Conservation (phyloP, 2,888 invertebrate genomes). For the Taphrorychus bicolor region DNA sequence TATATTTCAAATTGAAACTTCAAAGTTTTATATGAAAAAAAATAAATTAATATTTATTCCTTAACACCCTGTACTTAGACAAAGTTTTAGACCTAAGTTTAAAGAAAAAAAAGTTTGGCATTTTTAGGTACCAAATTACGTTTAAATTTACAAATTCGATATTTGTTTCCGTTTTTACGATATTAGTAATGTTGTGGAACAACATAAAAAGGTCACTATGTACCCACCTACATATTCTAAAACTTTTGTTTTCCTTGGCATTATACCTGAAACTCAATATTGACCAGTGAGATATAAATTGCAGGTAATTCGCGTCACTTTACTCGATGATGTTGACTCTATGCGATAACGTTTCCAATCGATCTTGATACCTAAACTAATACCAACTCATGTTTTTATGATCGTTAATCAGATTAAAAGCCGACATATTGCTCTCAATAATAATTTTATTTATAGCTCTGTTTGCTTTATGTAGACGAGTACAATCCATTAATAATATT, state of each 20-base stretch:
- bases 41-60: too few relatives aligned
- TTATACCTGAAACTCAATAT: neutral
- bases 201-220: too few relatives aligned
- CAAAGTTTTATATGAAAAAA: too few relatives aligned
- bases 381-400: neutral
- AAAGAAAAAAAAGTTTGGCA: too few relatives aligned
- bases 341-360: neutral
- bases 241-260: neutral
- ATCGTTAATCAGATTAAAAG: neutral
- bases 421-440: neutral
- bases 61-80: too few relatives aligned
- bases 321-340: neutral
- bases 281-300: neutral
- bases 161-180: too few relatives aligned
- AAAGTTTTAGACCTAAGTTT: too few relatives aligned
- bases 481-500: too few relatives aligned
- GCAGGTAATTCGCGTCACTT: neutral
- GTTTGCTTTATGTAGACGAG: neutral
- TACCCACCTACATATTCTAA: neutral
- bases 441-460: neutral
- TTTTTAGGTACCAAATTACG: too few relatives aligned
- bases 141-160: too few relatives aligned
- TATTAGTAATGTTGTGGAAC: too few relatives aligned
- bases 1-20: too few relatives aligned
- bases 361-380: neutral